Conservation (phyloP, 2,113 vertebrate species). For the Mesoclemmys tuberculata region DNA sequence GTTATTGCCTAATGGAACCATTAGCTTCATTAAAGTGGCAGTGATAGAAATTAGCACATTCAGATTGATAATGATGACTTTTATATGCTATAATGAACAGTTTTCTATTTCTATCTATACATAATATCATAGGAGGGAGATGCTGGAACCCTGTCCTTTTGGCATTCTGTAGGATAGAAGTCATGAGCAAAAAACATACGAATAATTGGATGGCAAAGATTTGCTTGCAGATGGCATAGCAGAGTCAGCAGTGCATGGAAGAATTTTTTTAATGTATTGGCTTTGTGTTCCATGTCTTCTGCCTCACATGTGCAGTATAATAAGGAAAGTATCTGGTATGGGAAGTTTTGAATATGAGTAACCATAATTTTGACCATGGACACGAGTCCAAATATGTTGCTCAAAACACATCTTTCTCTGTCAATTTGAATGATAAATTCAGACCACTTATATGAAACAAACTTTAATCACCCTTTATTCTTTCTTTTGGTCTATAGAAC, state of each 20-base stretch:
- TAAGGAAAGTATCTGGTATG: background rate
- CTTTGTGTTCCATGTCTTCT: background rate
- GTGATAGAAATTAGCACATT: conserved; percentile 10
- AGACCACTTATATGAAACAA: background rate
- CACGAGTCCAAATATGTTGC: background rate
- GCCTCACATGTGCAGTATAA: background rate
- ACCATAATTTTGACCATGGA: background rate
- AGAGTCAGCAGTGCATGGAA: background rate
- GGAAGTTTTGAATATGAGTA: background rate
- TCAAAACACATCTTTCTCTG: background rate
- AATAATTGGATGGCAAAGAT: background rate
- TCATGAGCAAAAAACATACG: conserved; percentile 31
- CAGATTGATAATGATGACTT: conserved; percentile 3
- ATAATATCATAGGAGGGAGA: background rate
- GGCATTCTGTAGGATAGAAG: background rate
- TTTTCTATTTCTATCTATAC: background rate
- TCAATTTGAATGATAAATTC: background rate
- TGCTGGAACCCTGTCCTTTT: background rate
- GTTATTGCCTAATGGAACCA: conserved; percentile 9
- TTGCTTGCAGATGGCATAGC: background rate
- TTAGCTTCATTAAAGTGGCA: conserved; percentile 22
- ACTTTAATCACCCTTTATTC: too few species aligned
- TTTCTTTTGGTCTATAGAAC: too few species aligned
- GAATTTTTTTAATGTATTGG: background rate
- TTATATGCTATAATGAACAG: background rate